Evolutionary conservation across 2,888 invertebrate genomes (phyloP).

Genomic region (Parapristionchus giblindavisi): DNA sequence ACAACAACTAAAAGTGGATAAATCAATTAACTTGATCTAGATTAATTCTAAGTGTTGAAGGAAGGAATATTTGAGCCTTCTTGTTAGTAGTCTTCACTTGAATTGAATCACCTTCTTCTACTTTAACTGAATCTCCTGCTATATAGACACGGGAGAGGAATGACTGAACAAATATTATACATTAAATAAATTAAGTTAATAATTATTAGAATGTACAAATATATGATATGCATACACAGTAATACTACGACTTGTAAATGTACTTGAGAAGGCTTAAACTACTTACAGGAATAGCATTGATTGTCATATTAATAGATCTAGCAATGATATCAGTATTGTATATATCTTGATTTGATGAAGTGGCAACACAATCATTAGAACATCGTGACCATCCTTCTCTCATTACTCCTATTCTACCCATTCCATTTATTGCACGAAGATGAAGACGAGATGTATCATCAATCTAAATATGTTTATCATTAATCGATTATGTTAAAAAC

Average conservation of each 20-base stretch:
- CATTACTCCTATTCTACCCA: constrained; percentile 38
- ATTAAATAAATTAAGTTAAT: background rate
- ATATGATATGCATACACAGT: no score
- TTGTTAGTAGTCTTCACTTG: constrained; percentile 37
- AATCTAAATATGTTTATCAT: background rate
- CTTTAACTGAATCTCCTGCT: constrained; percentile 32
- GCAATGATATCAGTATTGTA: constrained; percentile 47
- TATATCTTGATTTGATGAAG: constrained; percentile 37
- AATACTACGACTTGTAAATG: background rate
- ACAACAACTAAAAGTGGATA: background rate
- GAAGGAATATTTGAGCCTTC: constrained; percentile 40
- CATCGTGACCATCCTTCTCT: constrained; percentile 36
- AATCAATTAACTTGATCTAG: constrained; percentile 15
- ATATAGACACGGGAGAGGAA: constrained; percentile 44
- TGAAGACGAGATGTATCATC: constrained; percentile 26
- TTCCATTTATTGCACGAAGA: background rate
- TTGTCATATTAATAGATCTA: constrained; percentile 42
- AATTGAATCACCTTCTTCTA: constrained; percentile 35
- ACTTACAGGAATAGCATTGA: constrained; percentile 46
- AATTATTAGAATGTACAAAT: background rate
- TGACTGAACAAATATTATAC: constrained; percentile 30
- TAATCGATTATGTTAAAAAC: background rate
- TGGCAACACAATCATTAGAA: constrained; percentile 10
- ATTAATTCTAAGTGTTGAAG: constrained; percentile 34
- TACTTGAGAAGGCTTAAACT: background rate